phyloP scores from a whole-genome alignment of 2,888 invertebrate genomes.

The Taenaris catops region DNA sequence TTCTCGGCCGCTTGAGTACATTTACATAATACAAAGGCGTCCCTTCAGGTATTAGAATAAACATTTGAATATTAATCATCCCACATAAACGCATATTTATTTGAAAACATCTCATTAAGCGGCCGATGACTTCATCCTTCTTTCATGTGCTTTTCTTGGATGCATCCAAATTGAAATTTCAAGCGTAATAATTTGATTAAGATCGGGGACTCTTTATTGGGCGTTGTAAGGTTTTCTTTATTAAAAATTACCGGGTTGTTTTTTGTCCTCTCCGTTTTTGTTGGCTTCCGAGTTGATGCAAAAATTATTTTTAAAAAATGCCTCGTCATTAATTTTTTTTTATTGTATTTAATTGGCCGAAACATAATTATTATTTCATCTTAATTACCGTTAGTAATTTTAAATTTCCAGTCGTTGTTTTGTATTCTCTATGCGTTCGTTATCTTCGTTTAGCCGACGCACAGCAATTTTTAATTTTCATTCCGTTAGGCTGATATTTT shows the following conservation, averaged over 20 bases:
- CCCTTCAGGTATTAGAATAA: slow-evolving; percentile 18
- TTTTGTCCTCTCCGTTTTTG: slow-evolving; percentile 1
- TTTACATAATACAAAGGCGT: slow-evolving; percentile 17
- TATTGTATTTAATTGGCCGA: no score
- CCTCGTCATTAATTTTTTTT: no score
- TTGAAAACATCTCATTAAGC: slow-evolving; percentile 40
- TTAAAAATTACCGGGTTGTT: background rate
- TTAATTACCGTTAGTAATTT: no score
- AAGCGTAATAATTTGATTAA: slow-evolving; percentile 18
- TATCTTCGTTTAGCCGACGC: no score
- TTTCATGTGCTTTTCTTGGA: slow-evolving; percentile 23
- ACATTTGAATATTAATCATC: slow-evolving; percentile 32
- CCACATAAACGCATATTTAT: slow-evolving; percentile 33
- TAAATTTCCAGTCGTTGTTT: no score
- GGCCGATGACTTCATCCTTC: slow-evolving; percentile 39
- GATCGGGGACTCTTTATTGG: slow-evolving; percentile 3
- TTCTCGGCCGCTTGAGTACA: background rate
- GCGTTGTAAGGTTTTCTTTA: background rate
- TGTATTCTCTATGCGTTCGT: no score
- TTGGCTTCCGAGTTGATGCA: background rate
- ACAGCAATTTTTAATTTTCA: no score
- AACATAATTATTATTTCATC: no score
- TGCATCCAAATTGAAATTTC: slow-evolving; percentile 18
- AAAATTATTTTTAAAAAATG: background rate
- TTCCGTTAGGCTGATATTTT: no score